A percentile compares a stretch with the other conserved stretches of the same genome.
Evolutionary conservation across 2,113 vertebrate species (phyloP).

Genomic region (Raphicerus campestris): DNA sequence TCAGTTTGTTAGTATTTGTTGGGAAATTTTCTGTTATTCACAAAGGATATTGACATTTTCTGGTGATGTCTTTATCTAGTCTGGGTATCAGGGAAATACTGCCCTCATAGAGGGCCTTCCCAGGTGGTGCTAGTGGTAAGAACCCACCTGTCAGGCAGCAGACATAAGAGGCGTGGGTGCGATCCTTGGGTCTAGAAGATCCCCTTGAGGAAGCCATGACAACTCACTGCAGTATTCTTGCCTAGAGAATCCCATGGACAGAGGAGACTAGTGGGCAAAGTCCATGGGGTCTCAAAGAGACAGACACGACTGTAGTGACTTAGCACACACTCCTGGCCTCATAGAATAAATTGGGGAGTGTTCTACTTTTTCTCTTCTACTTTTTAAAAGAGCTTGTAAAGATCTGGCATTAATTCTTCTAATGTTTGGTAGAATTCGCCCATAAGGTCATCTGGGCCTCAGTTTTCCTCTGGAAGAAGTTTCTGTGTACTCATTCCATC

Average conservation of each 20-base stretch:
- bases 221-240: background rate
- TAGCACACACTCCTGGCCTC: background rate
- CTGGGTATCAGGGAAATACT: background rate
- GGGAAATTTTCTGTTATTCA: background rate
- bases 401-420: background rate
- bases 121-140: background rate
- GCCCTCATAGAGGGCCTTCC: background rate
- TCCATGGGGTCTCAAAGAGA: background rate
- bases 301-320: fast-evolving
- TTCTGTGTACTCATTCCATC: background rate
- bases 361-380: background rate
- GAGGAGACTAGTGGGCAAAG: background rate
- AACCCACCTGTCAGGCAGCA: background rate
- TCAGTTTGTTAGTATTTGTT: background rate
- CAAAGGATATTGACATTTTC: background rate
- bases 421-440: background rate
- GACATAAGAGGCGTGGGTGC: background rate
- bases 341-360: background rate
- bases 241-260: background rate
- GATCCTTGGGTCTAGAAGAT: background rate
- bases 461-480: background rate
- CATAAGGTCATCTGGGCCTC: background rate
- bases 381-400: background rate
- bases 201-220: background rate
- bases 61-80: background rate